Conservation (phyloP, 2,113 vertebrate species). For the Cyanoramphus novaezelandiae region DNA sequence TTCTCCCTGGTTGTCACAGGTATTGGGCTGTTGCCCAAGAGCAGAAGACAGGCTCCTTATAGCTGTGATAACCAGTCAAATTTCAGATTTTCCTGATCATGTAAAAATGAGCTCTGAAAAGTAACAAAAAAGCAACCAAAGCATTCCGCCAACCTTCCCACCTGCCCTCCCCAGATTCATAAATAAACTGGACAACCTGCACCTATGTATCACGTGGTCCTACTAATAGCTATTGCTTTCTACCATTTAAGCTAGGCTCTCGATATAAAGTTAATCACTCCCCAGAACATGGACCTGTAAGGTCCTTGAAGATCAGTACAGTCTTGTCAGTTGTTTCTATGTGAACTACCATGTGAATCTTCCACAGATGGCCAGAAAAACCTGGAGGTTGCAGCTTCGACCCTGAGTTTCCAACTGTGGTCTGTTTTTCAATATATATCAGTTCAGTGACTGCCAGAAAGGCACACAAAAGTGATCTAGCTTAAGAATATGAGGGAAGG, state of each 20-base stretch:
- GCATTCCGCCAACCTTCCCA: not conserved
- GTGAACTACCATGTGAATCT: not conserved
- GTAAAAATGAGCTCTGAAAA: not conserved
- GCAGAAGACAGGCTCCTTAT: not conserved
- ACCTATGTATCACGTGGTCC: rapidly evolving
- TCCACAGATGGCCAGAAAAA: not conserved
- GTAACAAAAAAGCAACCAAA: not conserved
- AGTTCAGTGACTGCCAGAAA: not conserved
- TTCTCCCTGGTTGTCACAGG: rapidly evolving
- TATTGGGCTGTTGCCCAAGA: no score
- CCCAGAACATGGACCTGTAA: not conserved
- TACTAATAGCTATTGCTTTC: not conserved
- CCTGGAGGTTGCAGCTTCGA: not conserved
- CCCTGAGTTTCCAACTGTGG: rapidly evolving
- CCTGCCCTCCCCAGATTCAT: not conserved
- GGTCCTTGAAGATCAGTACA: not conserved
- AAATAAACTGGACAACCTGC: not conserved
- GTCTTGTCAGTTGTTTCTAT: not conserved
- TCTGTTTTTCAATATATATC: not conserved
- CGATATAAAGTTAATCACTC: rapidly evolving
- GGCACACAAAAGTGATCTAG: no score
- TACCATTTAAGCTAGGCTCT: not conserved
- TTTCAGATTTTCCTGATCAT: not conserved
- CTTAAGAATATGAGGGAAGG: not conserved
- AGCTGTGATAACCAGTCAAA: rapidly evolving